phyloP scores from a whole-genome alignment of 2,888 invertebrate species.

The Sphecodes monilicornis region DNA sequence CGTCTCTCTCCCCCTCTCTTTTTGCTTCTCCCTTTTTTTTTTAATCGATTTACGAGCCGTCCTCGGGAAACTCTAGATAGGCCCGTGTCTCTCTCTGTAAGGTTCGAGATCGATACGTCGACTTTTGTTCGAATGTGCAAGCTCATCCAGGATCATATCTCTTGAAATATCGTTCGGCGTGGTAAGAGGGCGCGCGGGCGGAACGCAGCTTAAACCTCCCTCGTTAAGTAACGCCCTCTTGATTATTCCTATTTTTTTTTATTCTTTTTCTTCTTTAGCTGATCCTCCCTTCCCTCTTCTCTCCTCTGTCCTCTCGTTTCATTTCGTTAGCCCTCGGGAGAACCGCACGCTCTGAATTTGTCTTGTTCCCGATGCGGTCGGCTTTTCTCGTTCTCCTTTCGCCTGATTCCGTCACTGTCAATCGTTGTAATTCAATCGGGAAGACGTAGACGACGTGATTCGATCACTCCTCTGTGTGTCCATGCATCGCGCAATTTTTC shows the following conservation, averaged over 20 bases:
- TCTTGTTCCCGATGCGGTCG: constrained; percentile 47
- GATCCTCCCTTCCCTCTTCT: neutral
- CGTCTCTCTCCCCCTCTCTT: neutral
- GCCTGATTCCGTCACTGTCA: neutral
- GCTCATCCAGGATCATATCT: constrained; percentile 67
- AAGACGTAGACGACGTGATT: neutral
- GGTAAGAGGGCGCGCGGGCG: constrained; percentile 53
- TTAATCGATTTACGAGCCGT: constrained; percentile 50
- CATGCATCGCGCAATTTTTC: neutral
- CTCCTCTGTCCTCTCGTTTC: constrained; percentile 15
- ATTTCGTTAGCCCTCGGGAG: constrained; percentile 6
- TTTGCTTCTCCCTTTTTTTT: constrained; percentile 1
- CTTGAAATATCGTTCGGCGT: constrained; percentile 59
- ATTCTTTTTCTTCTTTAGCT: neutral
- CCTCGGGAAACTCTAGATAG: constrained; percentile 48
- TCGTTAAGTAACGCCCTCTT: constrained; percentile 59
- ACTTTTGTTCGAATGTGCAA: constrained; percentile 61
- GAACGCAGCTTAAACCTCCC: constrained; percentile 61
- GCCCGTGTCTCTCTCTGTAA: neutral
- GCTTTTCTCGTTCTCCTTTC: constrained; percentile 22
- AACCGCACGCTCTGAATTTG: constrained; percentile 47
- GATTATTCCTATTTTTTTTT: constrained; percentile 42
- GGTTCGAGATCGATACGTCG: constrained; percentile 58
- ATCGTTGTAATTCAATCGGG: constrained; percentile 1
- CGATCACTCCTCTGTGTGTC: neutral